phyloP scores from a whole-genome alignment of 2,797 vertebrate species.

The Eptatretus atami region DNA sequence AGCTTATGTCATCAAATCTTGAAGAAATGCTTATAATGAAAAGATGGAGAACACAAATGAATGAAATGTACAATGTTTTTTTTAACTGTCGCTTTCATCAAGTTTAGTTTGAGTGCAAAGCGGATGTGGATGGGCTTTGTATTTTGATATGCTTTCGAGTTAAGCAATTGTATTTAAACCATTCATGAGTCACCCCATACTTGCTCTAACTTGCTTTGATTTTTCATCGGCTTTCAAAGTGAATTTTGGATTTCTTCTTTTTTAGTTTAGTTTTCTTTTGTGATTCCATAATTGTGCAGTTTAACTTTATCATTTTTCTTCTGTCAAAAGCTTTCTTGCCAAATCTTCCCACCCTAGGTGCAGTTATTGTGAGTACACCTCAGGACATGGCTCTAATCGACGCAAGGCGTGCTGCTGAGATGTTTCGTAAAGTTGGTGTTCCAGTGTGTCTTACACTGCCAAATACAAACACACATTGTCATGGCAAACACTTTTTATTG shows the following conservation, averaged over 20 bases:
- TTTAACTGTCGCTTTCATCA: no score
- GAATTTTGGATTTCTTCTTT: slow-evolving; percentile 7
- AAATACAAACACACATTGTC: no score
- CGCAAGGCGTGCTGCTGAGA: slow-evolving; percentile 52
- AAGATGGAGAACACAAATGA: no score
- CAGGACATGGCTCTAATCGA: slow-evolving; percentile 76
- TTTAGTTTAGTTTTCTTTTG: slow-evolving; percentile 5
- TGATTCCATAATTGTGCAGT: slow-evolving; percentile 7
- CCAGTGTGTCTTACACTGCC: slow-evolving; percentile 24
- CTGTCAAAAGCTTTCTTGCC: slow-evolving; percentile 7
- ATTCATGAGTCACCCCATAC: not conserved
- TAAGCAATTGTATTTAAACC: no score
- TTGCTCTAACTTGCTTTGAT: not conserved
- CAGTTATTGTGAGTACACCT: slow-evolving; percentile 69
- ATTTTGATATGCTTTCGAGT: no score
- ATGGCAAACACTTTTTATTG: no score
- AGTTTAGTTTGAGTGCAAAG: no score
- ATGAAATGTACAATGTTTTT: no score
- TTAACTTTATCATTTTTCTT: slow-evolving; percentile 9
- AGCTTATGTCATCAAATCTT: no score
- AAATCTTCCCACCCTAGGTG: slow-evolving; percentile 21
- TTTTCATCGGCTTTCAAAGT: slow-evolving; percentile 6
- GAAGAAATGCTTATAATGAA: no score
- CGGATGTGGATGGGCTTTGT: no score
- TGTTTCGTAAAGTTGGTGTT: slow-evolving; percentile 72